Base-by-base conservation (phyloP, 2,797 vertebrate species). In the Clarias pachynema region DNA sequence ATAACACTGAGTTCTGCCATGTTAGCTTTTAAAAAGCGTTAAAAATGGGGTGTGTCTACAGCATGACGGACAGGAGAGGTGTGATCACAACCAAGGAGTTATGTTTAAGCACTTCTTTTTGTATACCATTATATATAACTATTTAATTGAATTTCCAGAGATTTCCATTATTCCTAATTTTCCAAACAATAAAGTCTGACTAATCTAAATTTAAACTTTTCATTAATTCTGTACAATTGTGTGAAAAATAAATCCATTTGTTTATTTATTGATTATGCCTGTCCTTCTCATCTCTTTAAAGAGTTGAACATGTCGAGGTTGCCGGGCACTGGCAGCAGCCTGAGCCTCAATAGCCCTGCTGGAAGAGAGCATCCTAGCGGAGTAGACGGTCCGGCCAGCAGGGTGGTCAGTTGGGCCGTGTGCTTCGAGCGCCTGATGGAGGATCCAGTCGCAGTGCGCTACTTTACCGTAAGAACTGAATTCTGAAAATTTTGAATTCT, bases 381-480 rank as follows among this genome's bases (percentile, higher is more conserved):
- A 24, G 0, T 60, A 0, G 0, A 89, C 84, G 9, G 88, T 90
- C 31, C 62, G 0, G 86, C 87, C 70, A 87, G 93, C 20, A 94
- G 94, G 18, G 96, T 96, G 85, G 95, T 94, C 88, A 94, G 94
- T 89, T 97, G 96, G 96, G 96, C 96, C 0, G 93, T 96, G 24
- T 96, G 96, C 87, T 97, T 97, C 0, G 96, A 97, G 87, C 93
- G 93, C 0, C 94, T 97, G 88, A 94, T 97, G 78, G 95, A 96
- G 89, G 96, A 97, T 83, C 93, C 88, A 0, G 92, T 95, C 68
- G 97, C 95, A 0, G 92, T 97, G 83, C 91, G 94, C 79, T 97
- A 96, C 91, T 97, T 97, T 93, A 97, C 96, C 0, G 97, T 97
- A 91, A 94, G 95, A 89, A 1, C 79, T 49, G 16, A 59, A 37